Conservation (phyloP, 1,140 invertebrate genomes). For the Planococcus citri region DNA sequence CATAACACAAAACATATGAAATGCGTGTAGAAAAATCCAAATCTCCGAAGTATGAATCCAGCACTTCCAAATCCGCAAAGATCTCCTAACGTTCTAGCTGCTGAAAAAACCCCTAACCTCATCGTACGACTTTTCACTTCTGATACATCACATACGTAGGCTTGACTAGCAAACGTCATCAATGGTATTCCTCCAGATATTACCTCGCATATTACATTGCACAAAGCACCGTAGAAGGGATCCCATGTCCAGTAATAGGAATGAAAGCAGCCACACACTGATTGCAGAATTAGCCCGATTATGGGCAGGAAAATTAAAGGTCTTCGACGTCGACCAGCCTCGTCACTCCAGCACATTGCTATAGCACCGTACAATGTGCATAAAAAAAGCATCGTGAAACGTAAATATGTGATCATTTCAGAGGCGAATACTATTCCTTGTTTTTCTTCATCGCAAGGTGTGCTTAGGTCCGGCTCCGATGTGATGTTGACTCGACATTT, state of each 20-base stretch:
- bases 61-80: not conserved
- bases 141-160: not conserved
- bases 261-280: not conserved
- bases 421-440: constrained; percentile 1
- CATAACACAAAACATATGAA: not conserved
- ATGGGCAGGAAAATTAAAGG: constrained; percentile 35
- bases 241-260: too few relatives aligned
- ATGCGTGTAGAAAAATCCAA: not conserved
- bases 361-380: constrained; percentile 10
- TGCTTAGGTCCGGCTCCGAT: not conserved
- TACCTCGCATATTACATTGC: too few relatives aligned
- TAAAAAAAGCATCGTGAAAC: not conserved
- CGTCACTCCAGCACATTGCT: constrained; percentile 27
- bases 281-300: constrained; percentile 22
- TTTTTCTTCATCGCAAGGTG: not conserved
- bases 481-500: not conserved
- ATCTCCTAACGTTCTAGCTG: not conserved
- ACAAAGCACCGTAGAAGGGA: too few relatives aligned
- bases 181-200: not conserved
- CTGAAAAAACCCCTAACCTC: not conserved
- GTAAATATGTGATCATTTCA: not conserved
- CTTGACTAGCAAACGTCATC: not conserved
- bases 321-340: constrained; percentile 32
- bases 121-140: not conserved
- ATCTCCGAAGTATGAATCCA: not conserved